Conservation (phyloP, 2,888 invertebrate species). For the Nomada ruficornis region DNA sequence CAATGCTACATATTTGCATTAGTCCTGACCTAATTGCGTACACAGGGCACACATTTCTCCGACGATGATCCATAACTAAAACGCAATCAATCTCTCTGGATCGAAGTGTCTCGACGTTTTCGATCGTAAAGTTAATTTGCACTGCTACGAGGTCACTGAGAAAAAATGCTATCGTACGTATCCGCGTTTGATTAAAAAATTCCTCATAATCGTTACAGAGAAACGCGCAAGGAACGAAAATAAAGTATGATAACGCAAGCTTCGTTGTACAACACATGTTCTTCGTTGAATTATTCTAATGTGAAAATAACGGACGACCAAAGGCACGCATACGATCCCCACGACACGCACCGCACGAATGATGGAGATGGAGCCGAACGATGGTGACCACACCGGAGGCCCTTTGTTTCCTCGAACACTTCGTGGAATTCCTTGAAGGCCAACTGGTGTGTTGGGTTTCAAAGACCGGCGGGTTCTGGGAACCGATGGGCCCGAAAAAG, state of each 20-base stretch:
- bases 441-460: constrained; percentile 66
- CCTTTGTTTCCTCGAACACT: constrained; percentile 71
- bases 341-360: constrained; percentile 63
- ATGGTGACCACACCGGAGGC: constrained; percentile 56
- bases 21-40: constrained; percentile 82
- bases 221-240: background rate
- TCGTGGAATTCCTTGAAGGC: constrained; percentile 73
- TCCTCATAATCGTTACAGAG: background rate
- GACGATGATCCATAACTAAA: background rate
- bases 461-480: constrained; percentile 59
- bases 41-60: constrained; percentile 24
- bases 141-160: constrained; percentile 3
- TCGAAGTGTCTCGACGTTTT: background rate
- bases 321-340: constrained; percentile 39
- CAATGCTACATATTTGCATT: constrained; percentile 84
- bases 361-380: constrained; percentile 64
- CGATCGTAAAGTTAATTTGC: constrained; percentile 4
- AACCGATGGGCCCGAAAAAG: constrained; percentile 31
- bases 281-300: constrained; percentile 27
- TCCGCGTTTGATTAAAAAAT: background rate
- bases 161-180: background rate
- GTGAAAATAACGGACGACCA: constrained; percentile 49
- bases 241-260: background rate
- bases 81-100: background rate
- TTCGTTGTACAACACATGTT: background rate